These are phyloP conservation scores for Siphamia tubifer DNA, from an alignment of 2,113 vertebrate genomes.

Conservation along the genomic window DNA sequence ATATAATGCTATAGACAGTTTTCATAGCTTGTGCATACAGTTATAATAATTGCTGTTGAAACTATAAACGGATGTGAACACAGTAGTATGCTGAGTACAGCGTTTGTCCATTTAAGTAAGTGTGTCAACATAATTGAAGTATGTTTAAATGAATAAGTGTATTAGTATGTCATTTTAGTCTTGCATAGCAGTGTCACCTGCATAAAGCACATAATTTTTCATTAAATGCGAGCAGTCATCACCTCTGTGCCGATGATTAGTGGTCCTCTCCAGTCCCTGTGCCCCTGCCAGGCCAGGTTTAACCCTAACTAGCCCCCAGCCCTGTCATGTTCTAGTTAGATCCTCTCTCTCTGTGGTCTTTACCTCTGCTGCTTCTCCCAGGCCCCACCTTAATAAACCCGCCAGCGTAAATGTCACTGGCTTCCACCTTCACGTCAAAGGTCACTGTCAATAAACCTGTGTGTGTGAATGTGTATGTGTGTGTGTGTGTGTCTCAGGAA, in stretches of 20 bases:
- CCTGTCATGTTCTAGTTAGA: constrained; percentile 74
- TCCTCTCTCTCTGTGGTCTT: constrained; percentile 64
- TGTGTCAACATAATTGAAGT: background rate
- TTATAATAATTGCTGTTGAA: background rate
- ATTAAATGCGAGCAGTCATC: background rate
- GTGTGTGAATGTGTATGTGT: constrained; percentile 32
- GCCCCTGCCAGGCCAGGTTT: constrained; percentile 43
- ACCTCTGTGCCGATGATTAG: constrained; percentile 34
- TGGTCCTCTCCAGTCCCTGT: constrained; percentile 39
- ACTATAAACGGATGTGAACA: background rate
- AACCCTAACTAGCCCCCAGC: constrained; percentile 64
- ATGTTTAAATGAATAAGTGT: background rate
- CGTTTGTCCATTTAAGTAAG: background rate
- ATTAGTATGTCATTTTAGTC: background rate
- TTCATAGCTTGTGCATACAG: background rate
- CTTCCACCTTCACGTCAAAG: constrained; percentile 80
- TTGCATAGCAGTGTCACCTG: background rate
- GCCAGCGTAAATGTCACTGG: constrained; percentile 79
- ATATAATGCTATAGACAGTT: background rate
- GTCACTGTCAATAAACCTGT: constrained; percentile 78
- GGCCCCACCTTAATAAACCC: constrained; percentile 78
- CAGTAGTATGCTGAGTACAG: background rate
- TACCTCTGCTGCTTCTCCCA: constrained; percentile 64
- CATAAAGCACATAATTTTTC: background rate
- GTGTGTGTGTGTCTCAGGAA: constrained; percentile 43